A percentile compares a stretch with the other conserved stretches of the same genome.
phyloP scores from a whole-genome alignment of 1,140 invertebrate species.

The Tetragonula clypearis region DNA sequence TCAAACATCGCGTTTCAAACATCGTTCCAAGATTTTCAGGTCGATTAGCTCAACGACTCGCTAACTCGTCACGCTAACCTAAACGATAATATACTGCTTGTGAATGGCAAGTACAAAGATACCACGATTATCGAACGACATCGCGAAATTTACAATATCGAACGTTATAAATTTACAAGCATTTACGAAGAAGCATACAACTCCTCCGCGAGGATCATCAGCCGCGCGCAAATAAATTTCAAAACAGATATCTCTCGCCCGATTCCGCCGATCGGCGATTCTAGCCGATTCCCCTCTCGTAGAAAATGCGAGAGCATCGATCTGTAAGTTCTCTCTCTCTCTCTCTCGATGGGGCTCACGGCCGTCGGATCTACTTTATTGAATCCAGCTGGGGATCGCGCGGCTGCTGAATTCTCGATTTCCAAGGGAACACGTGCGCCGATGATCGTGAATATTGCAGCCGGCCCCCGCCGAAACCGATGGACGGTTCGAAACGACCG shows the following conservation, averaged over 20 bases:
- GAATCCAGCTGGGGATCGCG: background rate
- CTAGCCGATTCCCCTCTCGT: background rate
- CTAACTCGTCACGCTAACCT: too few relatives aligned
- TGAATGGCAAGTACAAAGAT: too few relatives aligned
- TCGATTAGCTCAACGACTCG: too few relatives aligned
- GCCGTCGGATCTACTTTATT: slow-evolving; percentile 11
- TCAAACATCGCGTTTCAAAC: too few relatives aligned
- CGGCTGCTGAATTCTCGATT: slow-evolving; percentile 6
- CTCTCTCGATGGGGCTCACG: too few relatives aligned
- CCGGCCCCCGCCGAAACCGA: too few relatives aligned
- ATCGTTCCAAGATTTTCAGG: too few relatives aligned
- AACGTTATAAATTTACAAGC: too few relatives aligned
- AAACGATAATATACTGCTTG: too few relatives aligned
- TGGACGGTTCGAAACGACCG: background rate
- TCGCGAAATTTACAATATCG: too few relatives aligned
- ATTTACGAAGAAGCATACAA: background rate
- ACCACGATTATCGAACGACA: too few relatives aligned
- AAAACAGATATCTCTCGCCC: background rate
- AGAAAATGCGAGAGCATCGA: slow-evolving; percentile 18
- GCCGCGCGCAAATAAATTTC: slow-evolving; percentile 35
- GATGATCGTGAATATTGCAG: slow-evolving; percentile 4
- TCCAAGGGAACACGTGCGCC: background rate
- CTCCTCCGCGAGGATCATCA: slow-evolving; percentile 39
- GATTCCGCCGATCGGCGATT: background rate
- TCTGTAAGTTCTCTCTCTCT: background rate